These are phyloP conservation scores for Homalodisca vitripennis DNA, from an alignment of 1,140 invertebrate species.

Conservation along the genomic window DNA sequence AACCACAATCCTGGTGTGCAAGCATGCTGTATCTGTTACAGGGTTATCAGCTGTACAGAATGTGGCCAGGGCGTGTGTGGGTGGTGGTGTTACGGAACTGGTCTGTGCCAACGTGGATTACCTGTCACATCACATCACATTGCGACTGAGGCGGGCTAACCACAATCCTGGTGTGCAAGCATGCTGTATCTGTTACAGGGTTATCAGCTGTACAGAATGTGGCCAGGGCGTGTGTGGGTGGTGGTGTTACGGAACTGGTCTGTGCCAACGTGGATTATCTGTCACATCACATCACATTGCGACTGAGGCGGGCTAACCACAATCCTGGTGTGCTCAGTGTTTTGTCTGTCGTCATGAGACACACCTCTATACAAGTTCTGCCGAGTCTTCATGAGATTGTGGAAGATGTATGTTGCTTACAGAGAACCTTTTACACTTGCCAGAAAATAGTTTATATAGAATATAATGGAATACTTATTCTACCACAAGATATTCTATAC, in stretches of 20 bases:
- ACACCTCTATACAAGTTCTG: conserved; percentile 58
- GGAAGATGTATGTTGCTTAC: conserved; percentile 54
- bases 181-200: conserved; percentile 52
- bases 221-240: conserved; percentile 51
- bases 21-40: no score
- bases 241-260: conserved; percentile 55
- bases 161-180: conserved; percentile 51
- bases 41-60: no score
- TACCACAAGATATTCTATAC: no score
- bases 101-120: no score
- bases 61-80: no score
- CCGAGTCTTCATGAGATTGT: conserved; percentile 61
- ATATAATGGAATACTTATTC: no score
- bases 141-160: conserved; percentile 56
- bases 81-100: no score
- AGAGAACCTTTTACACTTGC: no score
- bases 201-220: conserved; percentile 54
- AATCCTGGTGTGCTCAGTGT: conserved; percentile 57
- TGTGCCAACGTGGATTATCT: conserved; percentile 64
- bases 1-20: no score
- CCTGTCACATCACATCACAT: conserved; percentile 64
- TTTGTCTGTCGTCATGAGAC: conserved; percentile 61
- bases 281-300: conserved; percentile 60
- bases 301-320: conserved; percentile 55
- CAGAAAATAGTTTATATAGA: no score